Evolutionary conservation across 2,888 invertebrate genomes (phyloP), one percentile per base, ranked within the genome.

Genomic region (Meghimatium bilineatum): DNA sequence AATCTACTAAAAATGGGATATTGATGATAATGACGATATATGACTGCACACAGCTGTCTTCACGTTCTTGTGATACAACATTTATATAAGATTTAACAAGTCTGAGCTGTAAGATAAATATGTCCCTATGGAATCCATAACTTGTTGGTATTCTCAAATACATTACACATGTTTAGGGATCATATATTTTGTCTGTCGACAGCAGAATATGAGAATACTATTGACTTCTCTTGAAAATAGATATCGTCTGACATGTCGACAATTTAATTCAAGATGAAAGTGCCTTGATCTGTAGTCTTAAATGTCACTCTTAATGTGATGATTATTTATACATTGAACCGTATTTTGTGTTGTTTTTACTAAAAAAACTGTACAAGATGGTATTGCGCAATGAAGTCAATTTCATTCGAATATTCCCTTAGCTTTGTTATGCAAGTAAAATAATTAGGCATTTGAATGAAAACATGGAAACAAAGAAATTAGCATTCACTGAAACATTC

Each of bases 211-310:
- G 26, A 8, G 38, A 38, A 6, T 10, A 0, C 36, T 8, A 38
- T 71, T 71, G 8, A 23, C 0, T 71, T 71, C 38, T 38, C 26
- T 26, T 38, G 26, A 71, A 71, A 71, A 71, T 71, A 36, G 38
- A 71, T 71, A 38, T 38, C 38, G 71, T 71, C 71, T 71, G 71
- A 71, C 36, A 71, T 38, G 38, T 36, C 71, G 71, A 36, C 71
- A 71, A 36, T 71, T 38, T 71, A 71, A 71, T 71, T 71, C 38
- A 36, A 71, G 38, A 71, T 71, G 71, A 71, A 36, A 71, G 36
- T 71, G 36, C 23, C 17, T 32, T 38, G 12, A 23, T 38, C 71
- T 71, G 38, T 23, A 36, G 2, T 36, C 36, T 20, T 36, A 38
- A 38, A 71, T 71, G 71, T 71, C 71, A 71, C 44, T 38, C 38